phyloP scores from a whole-genome alignment of 2,113 vertebrate genomes.

The Malurus alboscapulatus region DNA sequence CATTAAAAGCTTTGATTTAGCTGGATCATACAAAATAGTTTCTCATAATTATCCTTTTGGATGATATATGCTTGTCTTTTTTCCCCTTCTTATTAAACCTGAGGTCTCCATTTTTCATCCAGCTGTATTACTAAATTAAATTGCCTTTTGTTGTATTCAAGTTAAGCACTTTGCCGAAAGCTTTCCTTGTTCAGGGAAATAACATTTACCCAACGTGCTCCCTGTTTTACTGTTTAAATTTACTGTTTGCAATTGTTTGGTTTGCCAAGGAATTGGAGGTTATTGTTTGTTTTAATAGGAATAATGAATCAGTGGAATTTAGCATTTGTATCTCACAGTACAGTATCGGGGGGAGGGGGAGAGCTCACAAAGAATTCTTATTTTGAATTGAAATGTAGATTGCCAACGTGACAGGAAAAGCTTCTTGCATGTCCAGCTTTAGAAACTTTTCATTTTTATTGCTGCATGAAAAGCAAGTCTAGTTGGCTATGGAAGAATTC shows the following conservation, averaged over 20 bases:
- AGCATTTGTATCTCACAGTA: constrained; percentile 50
- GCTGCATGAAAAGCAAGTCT: not conserved
- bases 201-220: constrained; percentile 73
- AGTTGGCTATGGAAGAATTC: not conserved
- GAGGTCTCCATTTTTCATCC: constrained; percentile 84
- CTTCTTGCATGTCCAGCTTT: not conserved
- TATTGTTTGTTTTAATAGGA: constrained; percentile 79
- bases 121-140: constrained; percentile 85
- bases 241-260: constrained; percentile 74
- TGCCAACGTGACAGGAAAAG: constrained; percentile 36
- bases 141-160: constrained; percentile 84
- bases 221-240: constrained; percentile 72
- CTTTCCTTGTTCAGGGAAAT: constrained; percentile 75
- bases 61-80: constrained; percentile 85
- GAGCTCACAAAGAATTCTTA: constrained; percentile 33
- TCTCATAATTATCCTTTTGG: constrained; percentile 86
- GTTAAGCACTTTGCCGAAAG: constrained; percentile 78
- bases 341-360: not conserved
- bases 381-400: constrained; percentile 53
- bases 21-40: constrained; percentile 85
- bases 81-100: constrained; percentile 80
- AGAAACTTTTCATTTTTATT: not conserved
- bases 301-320: constrained; percentile 80
- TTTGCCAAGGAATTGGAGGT: constrained; percentile 72
- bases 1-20: constrained; percentile 88